Evolutionary conservation across 2,113 vertebrate species (phyloP).

Genomic region (Oreocharis arfaki): DNA sequence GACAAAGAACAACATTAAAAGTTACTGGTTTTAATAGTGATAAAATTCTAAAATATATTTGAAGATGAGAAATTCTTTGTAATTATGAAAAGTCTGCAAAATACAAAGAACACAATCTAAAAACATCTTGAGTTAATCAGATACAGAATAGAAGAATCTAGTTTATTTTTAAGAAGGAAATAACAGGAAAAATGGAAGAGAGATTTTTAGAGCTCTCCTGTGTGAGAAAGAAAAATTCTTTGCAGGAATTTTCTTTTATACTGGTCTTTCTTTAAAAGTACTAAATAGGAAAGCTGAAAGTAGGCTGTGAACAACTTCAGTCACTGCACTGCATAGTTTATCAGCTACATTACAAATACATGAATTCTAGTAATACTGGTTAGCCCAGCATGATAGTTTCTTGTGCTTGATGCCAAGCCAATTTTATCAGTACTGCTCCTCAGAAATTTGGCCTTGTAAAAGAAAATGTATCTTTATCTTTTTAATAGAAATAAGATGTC

Average conservation of each 20-base stretch:
- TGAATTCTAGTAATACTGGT: slow-evolving; percentile 16
- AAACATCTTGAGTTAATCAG: background rate
- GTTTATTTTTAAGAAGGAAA: background rate
- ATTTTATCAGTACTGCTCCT: slow-evolving; percentile 20
- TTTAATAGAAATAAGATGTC: slow-evolving; percentile 49
- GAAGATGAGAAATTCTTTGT: background rate
- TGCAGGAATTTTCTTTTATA: background rate
- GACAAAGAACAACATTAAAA: background rate
- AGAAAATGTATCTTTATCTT: slow-evolving; percentile 37
- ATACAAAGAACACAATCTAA: background rate
- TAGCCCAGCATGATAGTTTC: slow-evolving; percentile 37
- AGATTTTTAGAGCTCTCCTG: background rate
- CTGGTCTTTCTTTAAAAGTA: background rate
- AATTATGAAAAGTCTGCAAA: background rate
- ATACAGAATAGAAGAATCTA: background rate
- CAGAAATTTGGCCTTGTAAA: slow-evolving; percentile 53
- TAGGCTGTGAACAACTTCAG: background rate
- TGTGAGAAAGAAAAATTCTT: background rate
- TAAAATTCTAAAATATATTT: background rate
- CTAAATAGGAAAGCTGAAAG: background rate
- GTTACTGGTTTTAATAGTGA: accelerated
- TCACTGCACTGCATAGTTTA: background rate
- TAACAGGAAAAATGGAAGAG: background rate
- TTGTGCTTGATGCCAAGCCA: background rate
- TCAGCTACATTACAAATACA: background rate